phyloP scores from a whole-genome alignment of 35 echinoderm and acorn worm species.

The Heliocidaris tuberculata region DNA sequence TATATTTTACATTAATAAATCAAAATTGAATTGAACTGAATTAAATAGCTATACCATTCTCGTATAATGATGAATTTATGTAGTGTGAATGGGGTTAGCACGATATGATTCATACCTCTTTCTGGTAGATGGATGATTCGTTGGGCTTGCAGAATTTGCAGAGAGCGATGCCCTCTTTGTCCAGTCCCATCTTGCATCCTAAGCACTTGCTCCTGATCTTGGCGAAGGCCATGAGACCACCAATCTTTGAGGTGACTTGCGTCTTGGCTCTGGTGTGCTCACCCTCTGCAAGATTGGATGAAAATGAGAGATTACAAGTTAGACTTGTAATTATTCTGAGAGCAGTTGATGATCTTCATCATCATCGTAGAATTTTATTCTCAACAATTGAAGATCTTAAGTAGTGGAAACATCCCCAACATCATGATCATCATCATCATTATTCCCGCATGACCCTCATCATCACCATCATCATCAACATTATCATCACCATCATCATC shows the following conservation, averaged over 20 bases:
- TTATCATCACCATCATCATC: background rate
- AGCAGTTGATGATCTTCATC: too few species aligned
- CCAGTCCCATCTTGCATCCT: constrained; percentile 80
- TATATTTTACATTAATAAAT: too few species aligned
- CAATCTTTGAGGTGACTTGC: constrained; percentile 74
- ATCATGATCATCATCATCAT: too few species aligned
- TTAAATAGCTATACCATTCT: too few species aligned
- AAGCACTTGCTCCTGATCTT: constrained; percentile 85
- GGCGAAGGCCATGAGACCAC: constrained; percentile 82
- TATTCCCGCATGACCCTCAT: background rate
- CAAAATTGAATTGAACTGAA: too few species aligned
- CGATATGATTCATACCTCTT: constrained; percentile 65
- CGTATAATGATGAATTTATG: too few species aligned
- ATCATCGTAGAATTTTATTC: too few species aligned
- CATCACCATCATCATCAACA: background rate
- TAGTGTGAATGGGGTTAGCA: background rate
- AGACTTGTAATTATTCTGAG: too few species aligned
- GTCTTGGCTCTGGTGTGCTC: constrained; percentile 89
- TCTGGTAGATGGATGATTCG: constrained; percentile 91
- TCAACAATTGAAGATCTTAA: too few species aligned
- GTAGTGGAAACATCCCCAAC: too few species aligned
- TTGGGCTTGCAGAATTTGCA: constrained; percentile 90
- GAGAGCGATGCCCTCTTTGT: constrained; percentile 71
- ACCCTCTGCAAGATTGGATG: constrained; percentile 64
- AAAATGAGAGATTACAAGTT: background rate